These are phyloP conservation scores for Phalloptychus januarius DNA, from an alignment of 2,797 vertebrate genomes.

Conservation along the genomic window DNA sequence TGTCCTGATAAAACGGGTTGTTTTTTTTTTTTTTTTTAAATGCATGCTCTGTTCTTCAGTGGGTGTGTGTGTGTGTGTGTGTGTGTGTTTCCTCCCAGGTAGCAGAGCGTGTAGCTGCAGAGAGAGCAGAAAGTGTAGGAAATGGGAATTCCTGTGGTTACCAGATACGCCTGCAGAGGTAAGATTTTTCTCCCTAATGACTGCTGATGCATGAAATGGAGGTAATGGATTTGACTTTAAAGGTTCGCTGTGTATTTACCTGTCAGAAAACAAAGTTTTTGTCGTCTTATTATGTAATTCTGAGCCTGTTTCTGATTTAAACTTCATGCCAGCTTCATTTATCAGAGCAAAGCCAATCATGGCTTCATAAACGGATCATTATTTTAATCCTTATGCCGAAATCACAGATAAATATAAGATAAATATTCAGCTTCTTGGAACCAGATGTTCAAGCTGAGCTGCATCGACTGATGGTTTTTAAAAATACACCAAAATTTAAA, in stretches of 20 bases:
- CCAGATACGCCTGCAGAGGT: slow-evolving; percentile 98
- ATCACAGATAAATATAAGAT: neutral
- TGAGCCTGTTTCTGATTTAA: neutral
- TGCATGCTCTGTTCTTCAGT: too few relatives aligned
- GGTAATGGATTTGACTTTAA: slow-evolving; percentile 3
- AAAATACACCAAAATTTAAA: neutral
- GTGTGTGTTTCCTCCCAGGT: slow-evolving; percentile 78
- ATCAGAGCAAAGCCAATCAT: neutral
- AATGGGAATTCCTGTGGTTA: slow-evolving; percentile 93
- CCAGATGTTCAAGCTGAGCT: neutral
- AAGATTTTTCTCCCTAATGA: slow-evolving; percentile 34
- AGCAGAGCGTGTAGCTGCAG: slow-evolving; percentile 93
- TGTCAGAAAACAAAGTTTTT: neutral
- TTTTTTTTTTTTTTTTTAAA: neutral
- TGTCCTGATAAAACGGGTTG: neutral
- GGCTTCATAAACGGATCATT: neutral
- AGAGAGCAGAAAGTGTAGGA: slow-evolving; percentile 91
- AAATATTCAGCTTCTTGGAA: neutral
- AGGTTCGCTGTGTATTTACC: slow-evolving; percentile 9
- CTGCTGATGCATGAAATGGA: slow-evolving; percentile 18
- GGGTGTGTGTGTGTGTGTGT: neutral
- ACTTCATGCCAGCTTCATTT: neutral
- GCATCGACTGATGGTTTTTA: neutral
- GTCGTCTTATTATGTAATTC: neutral
- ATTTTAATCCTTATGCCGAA: neutral